Evolutionary conservation across 2,888 invertebrate genomes (phyloP), one percentile per base, ranked within the genome.

Genomic region (Cryptus armator): DNA sequence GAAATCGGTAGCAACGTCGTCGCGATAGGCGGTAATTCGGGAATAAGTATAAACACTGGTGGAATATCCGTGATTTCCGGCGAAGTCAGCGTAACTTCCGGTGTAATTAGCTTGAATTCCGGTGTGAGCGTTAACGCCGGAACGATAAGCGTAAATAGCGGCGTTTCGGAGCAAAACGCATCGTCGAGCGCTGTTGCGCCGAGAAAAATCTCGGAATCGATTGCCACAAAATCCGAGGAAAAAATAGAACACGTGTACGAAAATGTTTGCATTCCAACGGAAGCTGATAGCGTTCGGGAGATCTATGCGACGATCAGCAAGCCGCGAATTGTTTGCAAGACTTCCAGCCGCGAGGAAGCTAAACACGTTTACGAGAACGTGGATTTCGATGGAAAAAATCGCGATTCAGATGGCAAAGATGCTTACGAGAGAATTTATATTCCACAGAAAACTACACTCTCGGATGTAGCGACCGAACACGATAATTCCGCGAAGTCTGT

Each of bases 341-440:
- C 83, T 9, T 53, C 75, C 9, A 84, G 85, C 43, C 71, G 79
- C 14, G 77, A 72, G 24, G 87, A 86, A 67, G 53, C 70, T 2
- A 88, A 90, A 59, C 90, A 91, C 75, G 87, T 89, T 5, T 90
- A 91, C 75, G 91, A 91, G 64, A 91, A 91, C 80, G 84, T 90
- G 3, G 87, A 91, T 71, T 90, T 90, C 80, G 87, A 81, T 37
- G 86, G 80, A n/a, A 86, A 84, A 62, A 83, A 53, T 10, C 43
- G 48, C 16, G 56, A 75, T 9, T 46, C 16, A 16, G 86, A 87
- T 9, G 80, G 80, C 70, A 87, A 89, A 64, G 86, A 88, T n/a
- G 81, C 84, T 3, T 88, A 89, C 29, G 91, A 92, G 67, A 90
- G 89, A 19, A 75, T 81, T 43, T 66, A 68, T 68, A n/a, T 53